These are phyloP conservation scores for Helicoverpa armigera DNA, from an alignment of 1,140 invertebrate species.

Conservation along the genomic window DNA sequence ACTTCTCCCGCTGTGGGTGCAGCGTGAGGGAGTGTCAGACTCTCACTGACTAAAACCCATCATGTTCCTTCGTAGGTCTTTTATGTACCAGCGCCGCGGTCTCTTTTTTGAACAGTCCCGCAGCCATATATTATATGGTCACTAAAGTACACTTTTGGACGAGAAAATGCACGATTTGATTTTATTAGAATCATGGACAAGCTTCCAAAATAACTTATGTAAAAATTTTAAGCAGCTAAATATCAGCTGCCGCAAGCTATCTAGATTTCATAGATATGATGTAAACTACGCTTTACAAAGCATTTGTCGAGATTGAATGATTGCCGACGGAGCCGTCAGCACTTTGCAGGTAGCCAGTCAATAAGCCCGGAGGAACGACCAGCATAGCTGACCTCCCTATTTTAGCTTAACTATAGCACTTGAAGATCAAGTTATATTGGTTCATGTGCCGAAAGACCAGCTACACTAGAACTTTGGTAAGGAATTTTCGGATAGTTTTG, in stretches of 20 bases:
- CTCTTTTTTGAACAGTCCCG: no score
- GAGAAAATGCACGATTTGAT: no score
- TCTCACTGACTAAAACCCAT: no score
- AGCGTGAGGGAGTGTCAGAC: no score
- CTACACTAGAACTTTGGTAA: background rate
- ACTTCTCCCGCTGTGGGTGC: no score
- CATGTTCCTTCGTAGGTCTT: no score
- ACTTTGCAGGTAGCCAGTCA: constrained; percentile 42
- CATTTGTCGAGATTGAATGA: constrained; percentile 43
- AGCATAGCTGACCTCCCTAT: background rate
- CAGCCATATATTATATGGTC: no score
- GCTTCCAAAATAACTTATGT: no score
- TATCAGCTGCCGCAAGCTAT: background rate
- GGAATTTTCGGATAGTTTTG: background rate
- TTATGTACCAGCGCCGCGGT: no score
- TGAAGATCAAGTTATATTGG: background rate
- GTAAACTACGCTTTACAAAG: constrained; percentile 18
- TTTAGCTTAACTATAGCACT: background rate
- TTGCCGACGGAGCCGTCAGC: constrained; percentile 33
- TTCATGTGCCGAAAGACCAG: background rate
- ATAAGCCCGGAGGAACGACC: background rate
- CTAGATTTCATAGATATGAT: background rate
- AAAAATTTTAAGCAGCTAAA: no score
- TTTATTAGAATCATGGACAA: no score
- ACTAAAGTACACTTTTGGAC: no score